Conservation (phyloP, 1,140 invertebrate species). For the Listronotus bonariensis region DNA sequence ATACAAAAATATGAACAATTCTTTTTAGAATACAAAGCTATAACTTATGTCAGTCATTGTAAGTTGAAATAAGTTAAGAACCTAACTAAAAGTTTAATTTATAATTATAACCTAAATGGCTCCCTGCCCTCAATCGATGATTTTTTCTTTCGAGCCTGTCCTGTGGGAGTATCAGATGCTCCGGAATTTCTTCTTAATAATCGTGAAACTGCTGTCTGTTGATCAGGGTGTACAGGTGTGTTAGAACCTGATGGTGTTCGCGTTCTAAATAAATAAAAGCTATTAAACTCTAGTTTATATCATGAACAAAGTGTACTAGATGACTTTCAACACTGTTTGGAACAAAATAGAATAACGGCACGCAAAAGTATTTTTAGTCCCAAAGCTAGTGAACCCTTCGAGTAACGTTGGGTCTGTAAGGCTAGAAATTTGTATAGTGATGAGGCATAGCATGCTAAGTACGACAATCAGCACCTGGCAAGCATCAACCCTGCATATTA, state of each 20-base stretch:
- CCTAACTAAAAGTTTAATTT: slow-evolving; percentile 21
- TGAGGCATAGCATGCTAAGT: too few relatives aligned
- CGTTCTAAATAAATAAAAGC: slow-evolving; percentile 57
- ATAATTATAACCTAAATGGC: slow-evolving; percentile 67
- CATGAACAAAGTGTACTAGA: too few relatives aligned
- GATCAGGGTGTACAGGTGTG: slow-evolving; percentile 67
- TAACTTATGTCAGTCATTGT: slow-evolving; percentile 53
- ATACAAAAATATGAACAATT: slow-evolving; percentile 54
- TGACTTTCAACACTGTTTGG: neutral
- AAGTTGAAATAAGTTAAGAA: slow-evolving; percentile 48
- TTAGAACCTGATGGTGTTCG: slow-evolving; percentile 72
- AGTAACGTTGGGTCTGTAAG: too few relatives aligned
- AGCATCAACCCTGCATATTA: too few relatives aligned
- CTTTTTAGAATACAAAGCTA: slow-evolving; percentile 45
- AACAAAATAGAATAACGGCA: too few relatives aligned
- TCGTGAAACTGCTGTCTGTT: slow-evolving; percentile 64
- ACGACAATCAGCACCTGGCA: too few relatives aligned
- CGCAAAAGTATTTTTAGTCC: too few relatives aligned
- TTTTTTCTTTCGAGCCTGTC: slow-evolving; percentile 61
- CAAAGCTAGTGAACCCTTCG: too few relatives aligned
- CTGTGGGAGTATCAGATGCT: slow-evolving; percentile 65
- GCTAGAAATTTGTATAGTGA: too few relatives aligned
- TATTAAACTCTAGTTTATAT: neutral
- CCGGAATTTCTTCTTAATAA: slow-evolving; percentile 69
- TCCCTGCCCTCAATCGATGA: slow-evolving; percentile 63